phyloP scores from a whole-genome alignment of 2,888 invertebrate genomes.

The Brenthis daphne region DNA sequence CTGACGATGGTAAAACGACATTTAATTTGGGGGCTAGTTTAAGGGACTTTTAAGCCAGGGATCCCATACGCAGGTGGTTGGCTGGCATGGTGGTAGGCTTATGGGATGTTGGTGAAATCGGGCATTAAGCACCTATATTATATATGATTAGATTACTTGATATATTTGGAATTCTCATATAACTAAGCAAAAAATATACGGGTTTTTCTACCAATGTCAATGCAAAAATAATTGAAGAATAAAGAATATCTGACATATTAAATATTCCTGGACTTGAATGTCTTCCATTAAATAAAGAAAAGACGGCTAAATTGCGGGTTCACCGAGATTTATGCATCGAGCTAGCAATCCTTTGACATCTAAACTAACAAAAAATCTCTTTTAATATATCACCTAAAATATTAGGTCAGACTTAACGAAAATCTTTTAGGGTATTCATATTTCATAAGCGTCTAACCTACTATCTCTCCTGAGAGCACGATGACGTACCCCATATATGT shows the following conservation, averaged over 20 bases:
- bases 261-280: neutral
- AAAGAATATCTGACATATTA: too few relatives aligned
- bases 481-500: slow-evolving; percentile 72
- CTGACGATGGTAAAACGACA: too few relatives aligned
- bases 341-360: neutral
- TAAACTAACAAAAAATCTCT: slow-evolving; percentile 1
- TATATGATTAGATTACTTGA: too few relatives aligned
- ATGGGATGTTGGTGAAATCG: too few relatives aligned
- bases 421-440: slow-evolving; percentile 12
- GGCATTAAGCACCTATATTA: neutral
- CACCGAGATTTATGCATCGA: neutral
- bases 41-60: too few relatives aligned
- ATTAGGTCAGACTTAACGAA: too few relatives aligned
- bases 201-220: neutral
- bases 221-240: neutral
- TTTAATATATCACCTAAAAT: neutral
- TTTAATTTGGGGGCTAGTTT: too few relatives aligned
- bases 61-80: too few relatives aligned
- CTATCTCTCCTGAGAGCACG: slow-evolving; percentile 72
- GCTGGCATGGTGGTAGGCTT: too few relatives aligned
- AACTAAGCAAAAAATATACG: neutral
- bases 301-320: slow-evolving; percentile 3
- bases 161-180: too few relatives aligned
- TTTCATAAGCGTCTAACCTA: slow-evolving; percentile 55
- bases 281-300: slow-evolving; percentile 1